Conservation (phyloP, 2,113 vertebrate genomes). For the Ceuthmochares aereus region DNA sequence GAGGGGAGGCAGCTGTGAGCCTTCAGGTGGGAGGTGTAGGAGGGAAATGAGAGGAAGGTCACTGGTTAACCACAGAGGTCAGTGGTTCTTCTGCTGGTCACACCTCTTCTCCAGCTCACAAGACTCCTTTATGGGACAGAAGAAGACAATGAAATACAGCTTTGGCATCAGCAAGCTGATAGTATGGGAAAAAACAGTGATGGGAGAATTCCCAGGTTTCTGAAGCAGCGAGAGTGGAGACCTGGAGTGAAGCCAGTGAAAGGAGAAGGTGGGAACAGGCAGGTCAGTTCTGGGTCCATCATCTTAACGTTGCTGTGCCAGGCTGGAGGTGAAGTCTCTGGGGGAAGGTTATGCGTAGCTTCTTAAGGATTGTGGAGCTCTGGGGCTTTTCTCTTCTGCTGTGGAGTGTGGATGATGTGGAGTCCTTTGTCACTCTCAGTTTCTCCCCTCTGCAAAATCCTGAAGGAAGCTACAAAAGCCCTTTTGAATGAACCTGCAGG, state of each 20-base stretch:
- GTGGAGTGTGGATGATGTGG: neutral
- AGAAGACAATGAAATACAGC: neutral
- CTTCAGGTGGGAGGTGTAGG: neutral
- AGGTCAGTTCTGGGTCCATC: neutral
- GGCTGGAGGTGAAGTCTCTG: neutral
- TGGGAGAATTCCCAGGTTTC: neutral
- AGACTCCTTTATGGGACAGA: neutral
- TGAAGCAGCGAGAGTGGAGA: neutral
- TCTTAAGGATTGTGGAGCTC: neutral
- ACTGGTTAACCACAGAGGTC: neutral
- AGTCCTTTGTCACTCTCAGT: neutral
- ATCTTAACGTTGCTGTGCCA: neutral
- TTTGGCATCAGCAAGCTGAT: neutral
- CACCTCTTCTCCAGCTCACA: neutral
- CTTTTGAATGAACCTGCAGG: neutral
- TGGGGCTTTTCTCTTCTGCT: neutral
- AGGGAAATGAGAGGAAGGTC: neutral
- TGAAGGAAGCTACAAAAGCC: neutral
- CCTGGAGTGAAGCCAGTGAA: neutral
- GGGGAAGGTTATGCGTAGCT: neutral
- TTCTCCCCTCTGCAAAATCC: neutral
- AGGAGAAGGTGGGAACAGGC: neutral
- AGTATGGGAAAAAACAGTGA: neutral
- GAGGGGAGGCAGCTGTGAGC: neutral
- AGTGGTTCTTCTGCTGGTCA: neutral